Conservation (phyloP, 2,113 vertebrate genomes). For the Fregata magnificens region DNA sequence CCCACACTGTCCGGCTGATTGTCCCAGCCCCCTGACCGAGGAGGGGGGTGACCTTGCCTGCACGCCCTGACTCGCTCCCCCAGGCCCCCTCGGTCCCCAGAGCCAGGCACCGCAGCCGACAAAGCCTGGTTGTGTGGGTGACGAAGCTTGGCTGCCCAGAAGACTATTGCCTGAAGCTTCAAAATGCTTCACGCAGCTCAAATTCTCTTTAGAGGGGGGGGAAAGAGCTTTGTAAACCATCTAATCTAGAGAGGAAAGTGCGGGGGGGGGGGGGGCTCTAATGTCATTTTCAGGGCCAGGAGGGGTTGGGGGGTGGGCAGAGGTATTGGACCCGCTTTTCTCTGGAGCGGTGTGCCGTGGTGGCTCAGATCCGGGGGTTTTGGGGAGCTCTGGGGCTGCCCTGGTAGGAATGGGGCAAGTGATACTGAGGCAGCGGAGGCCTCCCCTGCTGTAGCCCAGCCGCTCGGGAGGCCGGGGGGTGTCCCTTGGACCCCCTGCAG, state of each 20-base stretch:
- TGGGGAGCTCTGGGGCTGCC: background rate
- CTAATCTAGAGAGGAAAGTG: accelerated
- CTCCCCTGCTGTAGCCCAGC: background rate
- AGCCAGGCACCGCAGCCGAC: background rate
- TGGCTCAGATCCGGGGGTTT: accelerated
- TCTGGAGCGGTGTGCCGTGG: accelerated
- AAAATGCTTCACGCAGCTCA: accelerated
- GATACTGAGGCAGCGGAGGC: background rate
- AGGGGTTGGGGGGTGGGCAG: background rate
- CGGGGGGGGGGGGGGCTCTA: accelerated
- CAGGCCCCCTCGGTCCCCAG: background rate
- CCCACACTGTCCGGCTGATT: background rate
- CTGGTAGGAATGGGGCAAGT: accelerated
- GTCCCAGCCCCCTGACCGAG: background rate
- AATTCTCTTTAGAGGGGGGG: accelerated
- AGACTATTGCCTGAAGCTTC: background rate
- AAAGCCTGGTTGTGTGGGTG: background rate
- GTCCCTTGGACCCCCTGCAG: background rate
- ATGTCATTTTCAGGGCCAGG: background rate
- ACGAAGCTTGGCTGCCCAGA: background rate
- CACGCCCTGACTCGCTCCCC: background rate
- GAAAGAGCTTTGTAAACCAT: accelerated
- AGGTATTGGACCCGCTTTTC: background rate
- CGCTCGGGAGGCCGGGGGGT: accelerated
- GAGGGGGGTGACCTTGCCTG: background rate